phyloP scores from a whole-genome alignment of 2,888 invertebrate genomes.

The Drosophila eohydei region DNA sequence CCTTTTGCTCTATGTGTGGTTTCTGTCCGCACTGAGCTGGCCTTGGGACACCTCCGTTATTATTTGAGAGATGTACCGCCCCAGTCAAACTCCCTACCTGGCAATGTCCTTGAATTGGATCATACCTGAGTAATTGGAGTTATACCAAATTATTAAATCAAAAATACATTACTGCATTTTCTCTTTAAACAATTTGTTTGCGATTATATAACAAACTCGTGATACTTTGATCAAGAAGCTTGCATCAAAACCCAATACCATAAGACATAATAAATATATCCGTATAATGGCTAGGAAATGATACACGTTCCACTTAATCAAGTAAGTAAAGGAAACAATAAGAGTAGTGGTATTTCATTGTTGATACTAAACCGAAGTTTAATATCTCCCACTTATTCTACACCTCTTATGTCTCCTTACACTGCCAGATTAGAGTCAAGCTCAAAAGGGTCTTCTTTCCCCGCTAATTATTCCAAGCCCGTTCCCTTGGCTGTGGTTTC shows the following conservation, averaged over 20 bases:
- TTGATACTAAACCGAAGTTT: not conserved
- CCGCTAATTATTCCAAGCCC: conserved; percentile 1
- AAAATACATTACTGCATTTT: conserved; percentile 1
- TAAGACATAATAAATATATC: conserved; percentile 3
- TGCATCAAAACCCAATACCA: conserved; percentile 6
- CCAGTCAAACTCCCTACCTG: conserved; percentile 5
- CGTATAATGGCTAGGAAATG: conserved; percentile 4
- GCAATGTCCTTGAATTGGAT: conserved; percentile 5
- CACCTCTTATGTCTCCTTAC: conserved; percentile 5
- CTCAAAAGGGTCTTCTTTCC: conserved; percentile 2
- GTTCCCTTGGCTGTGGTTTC: conserved; percentile 2
- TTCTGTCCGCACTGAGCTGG: conserved; percentile 4
- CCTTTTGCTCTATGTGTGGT: conserved; percentile 4
- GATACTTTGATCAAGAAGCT: conserved; percentile 7
- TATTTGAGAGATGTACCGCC: not conserved
- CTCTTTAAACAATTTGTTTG: not conserved
- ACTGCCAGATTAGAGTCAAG: conserved; percentile 7
- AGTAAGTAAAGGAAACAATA: conserved; percentile 6
- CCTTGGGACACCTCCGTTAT: conserved; percentile 4
- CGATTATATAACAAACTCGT: conserved; percentile 4
- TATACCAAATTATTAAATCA: conserved; percentile 2
- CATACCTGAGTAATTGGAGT: conserved; percentile 4
- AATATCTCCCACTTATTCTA: conserved; percentile 4
- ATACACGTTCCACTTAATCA: conserved; percentile 5
- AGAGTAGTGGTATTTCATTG: conserved; percentile 4